These are phyloP conservation scores for Platichthys stellatus DNA, from an alignment of 2,113 vertebrate species.

Conservation along the genomic window DNA sequence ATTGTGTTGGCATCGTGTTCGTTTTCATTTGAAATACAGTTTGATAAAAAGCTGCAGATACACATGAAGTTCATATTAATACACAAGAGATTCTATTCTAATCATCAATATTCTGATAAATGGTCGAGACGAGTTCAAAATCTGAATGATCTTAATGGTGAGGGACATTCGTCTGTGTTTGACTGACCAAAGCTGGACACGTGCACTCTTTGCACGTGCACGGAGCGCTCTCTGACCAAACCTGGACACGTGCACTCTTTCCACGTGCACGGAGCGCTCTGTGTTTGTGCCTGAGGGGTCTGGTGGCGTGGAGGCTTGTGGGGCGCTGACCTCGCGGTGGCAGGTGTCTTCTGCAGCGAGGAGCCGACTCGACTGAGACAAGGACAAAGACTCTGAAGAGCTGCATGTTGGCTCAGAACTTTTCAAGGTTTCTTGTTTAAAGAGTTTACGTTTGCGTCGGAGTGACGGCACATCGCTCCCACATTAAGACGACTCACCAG, in stretches of 20 bases:
- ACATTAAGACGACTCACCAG: slow-evolving; percentile 34
- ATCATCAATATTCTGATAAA: no score
- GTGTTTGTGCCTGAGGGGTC: slow-evolving; percentile 63
- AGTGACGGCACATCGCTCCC: slow-evolving; percentile 17
- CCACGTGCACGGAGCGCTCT: background rate
- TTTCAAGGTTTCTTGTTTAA: slow-evolving; percentile 52
- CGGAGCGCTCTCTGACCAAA: background rate
- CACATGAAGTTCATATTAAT: no score
- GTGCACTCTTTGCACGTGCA: no score
- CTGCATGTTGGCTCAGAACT: slow-evolving; percentile 26
- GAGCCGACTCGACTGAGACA: slow-evolving; percentile 43
- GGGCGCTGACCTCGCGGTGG: slow-evolving; percentile 54
- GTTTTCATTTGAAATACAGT: no score
- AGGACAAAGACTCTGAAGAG: slow-evolving; percentile 27
- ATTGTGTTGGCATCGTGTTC: no score
- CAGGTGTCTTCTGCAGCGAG: slow-evolving; percentile 46
- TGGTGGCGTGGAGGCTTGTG: slow-evolving; percentile 48
- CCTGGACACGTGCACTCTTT: no score
- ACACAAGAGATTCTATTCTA: no score
- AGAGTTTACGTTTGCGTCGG: slow-evolving; percentile 30
- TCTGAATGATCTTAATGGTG: no score
- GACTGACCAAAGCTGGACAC: no score
- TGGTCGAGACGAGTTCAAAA: no score
- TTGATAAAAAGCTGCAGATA: no score
- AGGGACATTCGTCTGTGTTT: no score